phyloP scores from a whole-genome alignment of 2,113 vertebrate species.

The Physeter macrocephalus region DNA sequence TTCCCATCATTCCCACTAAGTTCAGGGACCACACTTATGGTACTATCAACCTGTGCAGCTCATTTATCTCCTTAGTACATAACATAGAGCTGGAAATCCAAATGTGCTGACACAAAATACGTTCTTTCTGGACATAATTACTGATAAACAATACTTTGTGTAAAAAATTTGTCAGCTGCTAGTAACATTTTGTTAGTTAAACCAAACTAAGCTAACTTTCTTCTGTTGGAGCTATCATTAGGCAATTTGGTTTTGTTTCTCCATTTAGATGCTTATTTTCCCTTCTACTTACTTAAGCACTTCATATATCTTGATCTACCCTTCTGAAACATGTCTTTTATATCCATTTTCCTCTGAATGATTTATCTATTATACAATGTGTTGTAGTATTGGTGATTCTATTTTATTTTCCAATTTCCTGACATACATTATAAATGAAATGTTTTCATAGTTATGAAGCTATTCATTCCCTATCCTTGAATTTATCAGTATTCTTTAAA shows the following conservation, averaged over 20 bases:
- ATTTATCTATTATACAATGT: neutral
- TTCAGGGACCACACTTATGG: neutral
- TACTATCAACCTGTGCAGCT: neutral
- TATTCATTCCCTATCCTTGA: neutral
- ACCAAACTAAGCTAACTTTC: neutral
- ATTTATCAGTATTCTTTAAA: neutral
- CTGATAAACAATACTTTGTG: neutral
- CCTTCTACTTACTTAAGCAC: neutral
- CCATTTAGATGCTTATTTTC: neutral
- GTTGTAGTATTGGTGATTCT: neutral
- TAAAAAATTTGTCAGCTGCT: neutral
- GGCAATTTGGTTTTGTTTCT: neutral
- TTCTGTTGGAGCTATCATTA: neutral
- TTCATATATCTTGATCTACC: neutral
- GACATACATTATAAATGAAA: neutral
- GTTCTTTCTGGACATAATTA: neutral
- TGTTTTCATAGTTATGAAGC: neutral
- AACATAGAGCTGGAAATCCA: neutral
- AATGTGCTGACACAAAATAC: neutral
- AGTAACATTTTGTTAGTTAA: neutral
- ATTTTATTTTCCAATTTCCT: neutral
- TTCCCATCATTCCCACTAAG: neutral
- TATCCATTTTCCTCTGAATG: neutral
- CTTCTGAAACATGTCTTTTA: neutral
- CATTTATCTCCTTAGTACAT: too few relatives aligned